Evolutionary conservation across 2,888 invertebrate genomes (phyloP).

Genomic region (Ennomos erosarius): DNA sequence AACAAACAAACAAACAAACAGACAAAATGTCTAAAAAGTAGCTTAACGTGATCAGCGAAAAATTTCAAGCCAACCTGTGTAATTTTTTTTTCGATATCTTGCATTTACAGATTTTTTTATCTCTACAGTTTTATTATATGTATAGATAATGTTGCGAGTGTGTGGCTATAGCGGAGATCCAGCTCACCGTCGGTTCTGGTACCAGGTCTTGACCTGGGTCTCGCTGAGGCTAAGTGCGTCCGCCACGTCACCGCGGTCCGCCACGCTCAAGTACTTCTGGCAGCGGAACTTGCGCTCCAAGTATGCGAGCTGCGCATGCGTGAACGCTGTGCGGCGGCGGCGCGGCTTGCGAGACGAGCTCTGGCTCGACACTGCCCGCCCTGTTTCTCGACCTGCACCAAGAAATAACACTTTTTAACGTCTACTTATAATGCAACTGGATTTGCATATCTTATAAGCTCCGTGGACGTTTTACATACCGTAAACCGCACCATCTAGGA

Average conservation of each 20-base stretch:
- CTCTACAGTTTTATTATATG: too few relatives aligned
- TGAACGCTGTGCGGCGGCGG: constrained; percentile 95
- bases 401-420: background rate
- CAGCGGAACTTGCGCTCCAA: constrained; percentile 96
- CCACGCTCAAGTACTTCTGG: constrained; percentile 97
- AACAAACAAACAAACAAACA: too few relatives aligned
- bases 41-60: too few relatives aligned
- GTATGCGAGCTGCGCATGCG: constrained; percentile 96
- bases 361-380: constrained; percentile 50
- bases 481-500: too few relatives aligned
- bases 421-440: too few relatives aligned
- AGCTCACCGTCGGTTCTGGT: constrained; percentile 92
- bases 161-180: background rate
- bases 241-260: constrained; percentile 96
- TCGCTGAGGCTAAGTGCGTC: constrained; percentile 95
- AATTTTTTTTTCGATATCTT: too few relatives aligned
- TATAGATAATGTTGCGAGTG: background rate
- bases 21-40: too few relatives aligned
- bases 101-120: too few relatives aligned
- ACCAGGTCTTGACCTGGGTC: constrained; percentile 98
- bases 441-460: too few relatives aligned
- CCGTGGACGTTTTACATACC: too few relatives aligned
- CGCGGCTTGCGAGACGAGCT: constrained; percentile 91
- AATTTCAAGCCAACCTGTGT: too few relatives aligned
- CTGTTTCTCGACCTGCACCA: constrained; percentile 59